Conservation (phyloP, 2,113 vertebrate genomes). For the Leptosomus discolor region DNA sequence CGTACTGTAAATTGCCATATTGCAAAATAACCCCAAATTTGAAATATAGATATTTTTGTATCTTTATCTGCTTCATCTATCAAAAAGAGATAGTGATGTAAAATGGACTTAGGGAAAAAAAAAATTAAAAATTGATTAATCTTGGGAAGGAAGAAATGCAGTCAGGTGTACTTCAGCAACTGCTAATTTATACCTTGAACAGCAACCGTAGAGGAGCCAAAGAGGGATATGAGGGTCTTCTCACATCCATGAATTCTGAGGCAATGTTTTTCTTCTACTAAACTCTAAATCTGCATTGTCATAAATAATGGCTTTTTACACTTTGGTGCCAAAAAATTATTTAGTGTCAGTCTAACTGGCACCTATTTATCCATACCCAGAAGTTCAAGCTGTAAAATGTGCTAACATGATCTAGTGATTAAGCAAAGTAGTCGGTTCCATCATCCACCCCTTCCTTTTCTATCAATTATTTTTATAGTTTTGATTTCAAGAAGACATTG, state of each 20-base stretch:
- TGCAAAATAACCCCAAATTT: conserved; percentile 79
- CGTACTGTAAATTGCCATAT: conserved; percentile 84
- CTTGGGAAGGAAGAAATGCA: background rate
- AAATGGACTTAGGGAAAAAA: background rate
- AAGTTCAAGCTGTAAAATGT: conserved; percentile 60
- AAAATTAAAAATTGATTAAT: background rate
- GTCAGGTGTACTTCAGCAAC: conserved; percentile 22
- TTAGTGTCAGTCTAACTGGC: conserved; percentile 42
- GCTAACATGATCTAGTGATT: conserved; percentile 63
- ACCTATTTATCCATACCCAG: conserved; percentile 24
- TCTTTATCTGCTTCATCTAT: conserved; percentile 57
- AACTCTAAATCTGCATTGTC: conserved; percentile 9
- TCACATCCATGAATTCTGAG: background rate
- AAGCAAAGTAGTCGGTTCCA: conserved; percentile 65
- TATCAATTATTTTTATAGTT: conserved; percentile 59
- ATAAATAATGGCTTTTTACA: background rate
- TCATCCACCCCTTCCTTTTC: conserved; percentile 42
- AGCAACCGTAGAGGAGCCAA: background rate
- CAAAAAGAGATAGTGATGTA: background rate
- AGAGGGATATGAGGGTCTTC: background rate
- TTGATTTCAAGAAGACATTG: conserved; percentile 61
- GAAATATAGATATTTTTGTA: conserved; percentile 71
- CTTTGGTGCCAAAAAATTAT: conserved; percentile 46
- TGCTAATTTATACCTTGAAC: background rate
- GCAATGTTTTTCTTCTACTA: background rate